Conservation (phyloP, 2,113 vertebrate genomes). For the Chloropsis cyanopogon region DNA sequence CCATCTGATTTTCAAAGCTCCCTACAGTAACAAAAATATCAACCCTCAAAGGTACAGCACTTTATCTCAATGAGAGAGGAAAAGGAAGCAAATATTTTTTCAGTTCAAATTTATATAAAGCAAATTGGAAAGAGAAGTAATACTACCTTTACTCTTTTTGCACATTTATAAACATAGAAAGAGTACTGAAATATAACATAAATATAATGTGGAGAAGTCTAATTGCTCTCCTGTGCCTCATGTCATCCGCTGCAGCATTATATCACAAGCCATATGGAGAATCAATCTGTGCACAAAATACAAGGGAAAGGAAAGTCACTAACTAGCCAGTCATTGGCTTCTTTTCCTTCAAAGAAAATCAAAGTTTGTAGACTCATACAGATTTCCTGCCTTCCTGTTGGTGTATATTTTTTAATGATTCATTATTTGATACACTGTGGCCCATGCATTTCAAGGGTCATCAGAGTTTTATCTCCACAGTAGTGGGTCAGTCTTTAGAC, state of each 20-base stretch:
- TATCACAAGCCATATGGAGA: neutral
- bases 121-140: neutral
- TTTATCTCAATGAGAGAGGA: neutral
- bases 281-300: neutral
- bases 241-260: neutral
- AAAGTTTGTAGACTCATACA: neutral
- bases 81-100: neutral
- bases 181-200: neutral
- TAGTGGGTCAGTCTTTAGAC: neutral
- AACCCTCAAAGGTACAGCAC: neutral
- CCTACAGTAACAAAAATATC: neutral
- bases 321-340: neutral
- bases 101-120: neutral
- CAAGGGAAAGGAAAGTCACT: neutral
- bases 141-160: neutral
- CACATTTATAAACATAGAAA: neutral
- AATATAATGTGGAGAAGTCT: neutral
- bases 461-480: neutral
- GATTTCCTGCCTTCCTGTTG: neutral
- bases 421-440: neutral
- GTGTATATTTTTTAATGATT: neutral
- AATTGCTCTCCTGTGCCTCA: neutral
- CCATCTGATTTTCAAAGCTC: neutral
- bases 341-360: neutral
- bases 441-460: neutral